phyloP scores from a whole-genome alignment of 2,888 invertebrate species.

The Thyatira batis region DNA sequence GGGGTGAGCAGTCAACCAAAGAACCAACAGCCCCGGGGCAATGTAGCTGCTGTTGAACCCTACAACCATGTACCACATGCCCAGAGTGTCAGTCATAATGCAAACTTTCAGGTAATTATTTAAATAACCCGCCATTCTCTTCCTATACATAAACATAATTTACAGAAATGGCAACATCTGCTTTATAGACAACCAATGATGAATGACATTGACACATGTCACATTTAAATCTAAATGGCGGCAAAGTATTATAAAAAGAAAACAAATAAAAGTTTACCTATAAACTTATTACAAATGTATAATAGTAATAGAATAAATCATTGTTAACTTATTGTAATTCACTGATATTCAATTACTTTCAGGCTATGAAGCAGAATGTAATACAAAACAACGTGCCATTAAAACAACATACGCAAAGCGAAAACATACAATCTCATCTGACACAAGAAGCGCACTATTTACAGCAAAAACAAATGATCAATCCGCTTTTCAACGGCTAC shows the following conservation, averaged over 20 bases:
- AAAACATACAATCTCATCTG: slow-evolving; percentile 74
- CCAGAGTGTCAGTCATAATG: slow-evolving; percentile 74
- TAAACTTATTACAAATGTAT: background rate
- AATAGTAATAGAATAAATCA: background rate
- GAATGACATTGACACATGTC: too few species aligned
- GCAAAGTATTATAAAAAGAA: background rate
- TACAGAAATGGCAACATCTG: too few species aligned
- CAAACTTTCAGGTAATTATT: slow-evolving; percentile 67
- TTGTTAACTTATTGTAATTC: slow-evolving; percentile 1
- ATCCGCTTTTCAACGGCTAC: slow-evolving; percentile 74
- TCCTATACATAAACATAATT: too few species aligned
- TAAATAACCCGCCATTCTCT: too few species aligned
- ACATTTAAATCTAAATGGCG: background rate
- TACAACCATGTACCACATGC: slow-evolving; percentile 92
- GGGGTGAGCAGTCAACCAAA: slow-evolving; percentile 71
- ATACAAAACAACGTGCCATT: slow-evolving; percentile 80
- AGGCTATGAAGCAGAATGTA: slow-evolving; percentile 77
- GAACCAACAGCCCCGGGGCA: slow-evolving; percentile 85
- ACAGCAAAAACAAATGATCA: slow-evolving; percentile 80
- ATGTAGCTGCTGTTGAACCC: slow-evolving; percentile 93
- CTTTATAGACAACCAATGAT: too few species aligned
- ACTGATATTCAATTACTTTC: slow-evolving; percentile 24
- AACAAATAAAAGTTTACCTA: background rate
- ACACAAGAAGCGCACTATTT: slow-evolving; percentile 78
- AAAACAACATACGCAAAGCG: slow-evolving; percentile 76